A percentile compares a stretch with the other conserved stretches of the same genome.
These are phyloP conservation scores for Limanda limanda DNA, from an alignment of 2,113 vertebrate genomes.

Conservation along the genomic window DNA sequence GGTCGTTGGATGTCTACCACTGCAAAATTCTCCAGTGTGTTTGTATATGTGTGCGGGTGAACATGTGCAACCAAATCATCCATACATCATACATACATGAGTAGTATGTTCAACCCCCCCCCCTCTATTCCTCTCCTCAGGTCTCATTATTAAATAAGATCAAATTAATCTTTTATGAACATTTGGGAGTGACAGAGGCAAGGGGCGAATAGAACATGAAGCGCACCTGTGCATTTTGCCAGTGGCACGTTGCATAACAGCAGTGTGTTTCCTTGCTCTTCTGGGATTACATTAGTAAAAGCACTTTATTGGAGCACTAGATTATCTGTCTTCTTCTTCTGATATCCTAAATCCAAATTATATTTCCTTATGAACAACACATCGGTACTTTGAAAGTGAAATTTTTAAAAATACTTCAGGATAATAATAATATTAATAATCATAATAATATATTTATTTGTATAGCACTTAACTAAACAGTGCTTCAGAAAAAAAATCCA, in stretches of 20 bases:
- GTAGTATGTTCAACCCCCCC: not conserved
- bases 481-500: no score
- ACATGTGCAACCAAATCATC: conserved; percentile 43
- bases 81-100: conserved; percentile 39
- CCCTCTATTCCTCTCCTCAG: not conserved
- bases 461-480: no score
- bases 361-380: not conserved
- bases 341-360: not conserved
- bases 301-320: conserved; percentile 25
- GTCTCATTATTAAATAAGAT: conserved; percentile 66
- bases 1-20: conserved; percentile 33
- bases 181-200: conserved; percentile 62
- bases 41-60: conserved; percentile 14
- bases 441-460: no score
- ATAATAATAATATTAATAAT: no score
- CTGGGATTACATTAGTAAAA: conserved; percentile 51
- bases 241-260: conserved; percentile 46
- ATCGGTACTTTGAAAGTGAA: no score
- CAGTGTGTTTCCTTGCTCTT: conserved; percentile 36
- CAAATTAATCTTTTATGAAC: conserved; percentile 70
- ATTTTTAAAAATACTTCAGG: no score
- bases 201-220: conserved; percentile 60
- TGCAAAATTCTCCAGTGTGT: conserved; percentile 21
- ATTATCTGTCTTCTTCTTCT: not conserved
- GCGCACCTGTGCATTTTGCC: conserved; percentile 69